Base-by-base conservation (phyloP, 2,113 vertebrate species). In the Pangasianodon hypophthalmus region DNA sequence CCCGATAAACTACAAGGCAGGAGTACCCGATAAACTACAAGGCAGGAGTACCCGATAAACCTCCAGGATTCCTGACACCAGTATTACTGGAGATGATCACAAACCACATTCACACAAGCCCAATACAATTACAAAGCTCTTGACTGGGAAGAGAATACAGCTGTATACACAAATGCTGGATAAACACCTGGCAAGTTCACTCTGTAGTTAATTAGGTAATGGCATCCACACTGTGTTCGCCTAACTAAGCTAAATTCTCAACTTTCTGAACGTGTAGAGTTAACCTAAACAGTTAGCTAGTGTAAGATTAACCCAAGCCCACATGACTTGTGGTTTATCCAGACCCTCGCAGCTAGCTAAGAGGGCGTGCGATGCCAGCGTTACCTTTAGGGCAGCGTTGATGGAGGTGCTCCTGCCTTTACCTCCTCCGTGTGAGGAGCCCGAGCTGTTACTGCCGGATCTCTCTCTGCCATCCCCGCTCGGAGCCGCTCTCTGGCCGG, bases 381-480 rank as follows among this genome's bases (percentile, higher is more conserved):
- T 64, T 93, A 96, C 96, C 96, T 96, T 96, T 24, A 95, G 88
- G 29, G 92, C 91, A 18, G 91, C 86, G 88, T 84, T 90, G 56
- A 94, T 93, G 50, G 95, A 91, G 24, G 94, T 85, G 92, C 92
- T 96, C 91, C 95, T 96, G 93, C 90, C 94, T 91, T 96, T 96
- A 58, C 96, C 95, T 93, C 96, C 96, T 93, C 96, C 96, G 71
- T 97, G 95, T 80, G 96, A 97, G 44, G 96, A 97, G 9, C 96
- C 95, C 5, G 96, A 96, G 94, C 96, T 97, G 93, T 96, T 96
- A 92, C 96, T 96, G 46, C 96, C 95, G 64, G 96, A 97, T 88
- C 96, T 95, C 90, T 97, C 96, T 91, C 96, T 95, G 16, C 93
- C 95, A 91, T 96, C 96, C 21, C 91, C 96, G 87, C 93, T 94